Conservation (phyloP, 2,113 vertebrate species). For the Leucoraja erinaceus region DNA sequence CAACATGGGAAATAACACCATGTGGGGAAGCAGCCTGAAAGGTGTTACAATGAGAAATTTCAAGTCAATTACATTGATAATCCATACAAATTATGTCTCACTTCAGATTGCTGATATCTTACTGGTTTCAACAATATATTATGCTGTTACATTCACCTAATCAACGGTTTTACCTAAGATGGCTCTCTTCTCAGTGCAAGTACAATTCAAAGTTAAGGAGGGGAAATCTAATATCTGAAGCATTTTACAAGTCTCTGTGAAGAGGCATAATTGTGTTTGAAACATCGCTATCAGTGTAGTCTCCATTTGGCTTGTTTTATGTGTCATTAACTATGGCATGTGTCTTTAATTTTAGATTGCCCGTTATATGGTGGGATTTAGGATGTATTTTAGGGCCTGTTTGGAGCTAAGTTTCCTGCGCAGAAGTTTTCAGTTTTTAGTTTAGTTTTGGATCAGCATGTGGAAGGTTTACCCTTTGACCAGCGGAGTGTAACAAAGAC, state of each 20-base stretch:
- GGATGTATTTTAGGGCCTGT: too few relatives aligned
- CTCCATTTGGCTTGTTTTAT: too few relatives aligned
- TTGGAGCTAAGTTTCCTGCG: too few relatives aligned
- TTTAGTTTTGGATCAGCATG: too few relatives aligned
- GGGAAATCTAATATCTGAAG: background rate
- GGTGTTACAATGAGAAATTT: background rate
- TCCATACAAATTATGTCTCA: background rate
- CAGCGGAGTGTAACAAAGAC: too few relatives aligned
- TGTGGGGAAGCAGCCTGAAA: background rate
- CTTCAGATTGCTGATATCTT: background rate
- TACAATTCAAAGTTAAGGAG: background rate
- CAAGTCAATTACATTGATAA: background rate
- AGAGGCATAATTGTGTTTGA: background rate
- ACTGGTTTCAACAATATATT: background rate
- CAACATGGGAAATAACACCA: background rate
- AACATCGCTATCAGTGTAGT: background rate
- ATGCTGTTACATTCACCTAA: too few relatives aligned
- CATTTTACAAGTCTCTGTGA: background rate
- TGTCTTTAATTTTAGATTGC: too few relatives aligned
- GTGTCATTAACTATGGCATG: too few relatives aligned
- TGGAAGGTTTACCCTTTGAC: too few relatives aligned
- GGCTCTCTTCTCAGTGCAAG: background rate
- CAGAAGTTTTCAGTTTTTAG: too few relatives aligned
- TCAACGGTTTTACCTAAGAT: background rate
- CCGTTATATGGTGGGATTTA: too few relatives aligned